A percentile compares a stretch with the other conserved stretches of the same genome.
phyloP scores from a whole-genome alignment of 2,888 invertebrate species.

The Scaptomyza flava region DNA sequence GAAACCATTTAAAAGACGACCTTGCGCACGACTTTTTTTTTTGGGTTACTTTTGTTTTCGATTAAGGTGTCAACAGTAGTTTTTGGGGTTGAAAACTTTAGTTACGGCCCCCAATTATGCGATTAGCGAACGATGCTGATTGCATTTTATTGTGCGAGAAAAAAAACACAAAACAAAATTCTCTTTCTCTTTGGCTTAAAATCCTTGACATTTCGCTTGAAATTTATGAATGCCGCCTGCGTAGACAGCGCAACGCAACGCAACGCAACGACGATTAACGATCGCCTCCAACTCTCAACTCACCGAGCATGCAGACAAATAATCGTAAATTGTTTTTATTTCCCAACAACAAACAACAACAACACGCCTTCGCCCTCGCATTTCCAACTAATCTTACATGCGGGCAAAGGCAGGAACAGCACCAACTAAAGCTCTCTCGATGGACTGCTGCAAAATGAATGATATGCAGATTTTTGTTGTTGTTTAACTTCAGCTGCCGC shows the following conservation, averaged over 20 bases:
- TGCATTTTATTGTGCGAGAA: conserved; percentile 57
- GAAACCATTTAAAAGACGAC: conserved; percentile 50
- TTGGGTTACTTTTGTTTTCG: conserved; percentile 27
- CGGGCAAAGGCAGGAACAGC: conserved; percentile 17
- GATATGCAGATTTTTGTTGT: conserved; percentile 63
- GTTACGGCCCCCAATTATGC: conserved; percentile 46
- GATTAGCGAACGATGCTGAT: conserved; percentile 56
- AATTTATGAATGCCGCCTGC: conserved; percentile 62
- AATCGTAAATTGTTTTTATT: conserved; percentile 66
- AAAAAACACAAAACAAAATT: conserved; percentile 2
- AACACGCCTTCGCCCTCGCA: conserved; percentile 54
- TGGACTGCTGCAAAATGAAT: conserved; percentile 55
- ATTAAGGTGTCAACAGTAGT: conserved; percentile 72
- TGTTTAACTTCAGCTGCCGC: conserved; percentile 13
- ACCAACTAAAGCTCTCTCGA: neutral
- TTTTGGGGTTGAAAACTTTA: conserved; percentile 27
- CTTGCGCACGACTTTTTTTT: conserved; percentile 47
- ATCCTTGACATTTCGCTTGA: conserved; percentile 70
- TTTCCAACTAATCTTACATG: conserved; percentile 59
- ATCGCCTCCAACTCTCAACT: conserved; percentile 22
- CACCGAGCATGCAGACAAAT: conserved; percentile 60
- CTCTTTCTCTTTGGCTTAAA: conserved; percentile 44
- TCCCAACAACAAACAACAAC: neutral
- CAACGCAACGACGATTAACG: conserved; percentile 39
- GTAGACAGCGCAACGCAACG: conserved; percentile 29